These are phyloP conservation scores for Palythoa grandiflora DNA, from an alignment of 92 coral and sea anemone genomes.

Conservation along the genomic window DNA sequence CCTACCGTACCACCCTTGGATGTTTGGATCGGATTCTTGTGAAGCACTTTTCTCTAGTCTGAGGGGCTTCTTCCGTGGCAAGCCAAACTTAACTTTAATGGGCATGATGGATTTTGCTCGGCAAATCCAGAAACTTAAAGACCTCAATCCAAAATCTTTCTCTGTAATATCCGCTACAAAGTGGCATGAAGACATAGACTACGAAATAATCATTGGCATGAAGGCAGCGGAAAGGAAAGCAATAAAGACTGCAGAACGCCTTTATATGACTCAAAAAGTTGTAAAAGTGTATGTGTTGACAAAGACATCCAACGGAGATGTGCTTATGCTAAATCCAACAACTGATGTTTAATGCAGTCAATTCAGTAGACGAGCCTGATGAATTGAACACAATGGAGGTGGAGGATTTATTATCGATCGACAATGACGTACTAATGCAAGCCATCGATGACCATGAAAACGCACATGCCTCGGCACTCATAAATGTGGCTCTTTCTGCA, in stretches of 20 bases:
- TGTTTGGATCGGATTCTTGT: slow-evolving; percentile 57
- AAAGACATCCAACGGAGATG: no score
- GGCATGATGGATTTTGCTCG: slow-evolving; percentile 50
- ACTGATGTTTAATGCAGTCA: background rate
- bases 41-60: slow-evolving; percentile 43
- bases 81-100: slow-evolving; percentile 45
- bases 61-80: slow-evolving; percentile 51
- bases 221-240: slow-evolving; percentile 55
- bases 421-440: background rate
- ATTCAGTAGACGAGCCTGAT: slow-evolving; percentile 18
- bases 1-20: slow-evolving; percentile 53
- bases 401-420: background rate
- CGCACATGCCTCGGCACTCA: background rate
- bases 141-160: slow-evolving; percentile 35
- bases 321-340: no score
- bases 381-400: slow-evolving; percentile 17
- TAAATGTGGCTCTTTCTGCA: background rate
- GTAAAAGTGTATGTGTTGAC: no score
- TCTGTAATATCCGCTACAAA: slow-evolving; percentile 14
- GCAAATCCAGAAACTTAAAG: slow-evolving; percentile 51
- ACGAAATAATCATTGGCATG: slow-evolving; percentile 48
- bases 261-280: slow-evolving; percentile 25
- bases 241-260: slow-evolving; percentile 49
- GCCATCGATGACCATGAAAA: background rate
- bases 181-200: slow-evolving; percentile 5